Percentiles rank a stretch among this genome's conserved stretches.
These are phyloP conservation scores for Knipowitschia caucasica DNA, from an alignment of 2,797 vertebrate genomes.

Conservation along the genomic window DNA sequence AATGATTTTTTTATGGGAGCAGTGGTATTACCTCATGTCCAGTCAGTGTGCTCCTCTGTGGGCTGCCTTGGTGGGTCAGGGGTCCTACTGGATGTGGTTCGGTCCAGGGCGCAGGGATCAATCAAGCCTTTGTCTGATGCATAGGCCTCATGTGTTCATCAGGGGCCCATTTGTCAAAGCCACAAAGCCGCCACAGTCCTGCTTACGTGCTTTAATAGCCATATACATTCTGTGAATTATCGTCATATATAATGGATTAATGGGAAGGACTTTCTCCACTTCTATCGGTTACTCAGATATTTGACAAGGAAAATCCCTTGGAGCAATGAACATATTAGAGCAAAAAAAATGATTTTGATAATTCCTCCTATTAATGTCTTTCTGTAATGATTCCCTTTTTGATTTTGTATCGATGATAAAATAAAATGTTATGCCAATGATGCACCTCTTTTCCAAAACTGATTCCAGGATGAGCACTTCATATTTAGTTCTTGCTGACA, in stretches of 20 bases:
- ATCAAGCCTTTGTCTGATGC: conserved; percentile 76
- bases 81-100: conserved; percentile 65
- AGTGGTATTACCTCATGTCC: conserved; percentile 12
- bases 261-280: conserved; percentile 41
- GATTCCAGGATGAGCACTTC: too few species aligned
- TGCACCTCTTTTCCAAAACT: too few species aligned
- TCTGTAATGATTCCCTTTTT: too few species aligned
- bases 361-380: too few species aligned
- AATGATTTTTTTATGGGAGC: too few species aligned
- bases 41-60: conserved; percentile 20
- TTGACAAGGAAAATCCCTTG: conserved; percentile 49
- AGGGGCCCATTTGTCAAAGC: conserved; percentile 71
- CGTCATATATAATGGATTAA: conserved; percentile 54
- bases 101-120: conserved; percentile 61
- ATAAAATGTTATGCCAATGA: too few species aligned
- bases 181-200: conserved; percentile 79
- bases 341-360: too few species aligned
- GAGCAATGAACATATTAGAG: too few species aligned
- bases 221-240: conserved; percentile 70
- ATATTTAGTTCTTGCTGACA: too few species aligned
- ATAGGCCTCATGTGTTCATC: conserved; percentile 62
- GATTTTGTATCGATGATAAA: too few species aligned
- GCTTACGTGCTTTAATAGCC: conserved; percentile 60
- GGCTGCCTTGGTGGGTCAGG: conserved; percentile 62
- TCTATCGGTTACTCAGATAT: conserved; percentile 37